These are phyloP conservation scores for Xiphias gladius DNA, from an alignment of 2,113 vertebrate species.

Conservation along the genomic window DNA sequence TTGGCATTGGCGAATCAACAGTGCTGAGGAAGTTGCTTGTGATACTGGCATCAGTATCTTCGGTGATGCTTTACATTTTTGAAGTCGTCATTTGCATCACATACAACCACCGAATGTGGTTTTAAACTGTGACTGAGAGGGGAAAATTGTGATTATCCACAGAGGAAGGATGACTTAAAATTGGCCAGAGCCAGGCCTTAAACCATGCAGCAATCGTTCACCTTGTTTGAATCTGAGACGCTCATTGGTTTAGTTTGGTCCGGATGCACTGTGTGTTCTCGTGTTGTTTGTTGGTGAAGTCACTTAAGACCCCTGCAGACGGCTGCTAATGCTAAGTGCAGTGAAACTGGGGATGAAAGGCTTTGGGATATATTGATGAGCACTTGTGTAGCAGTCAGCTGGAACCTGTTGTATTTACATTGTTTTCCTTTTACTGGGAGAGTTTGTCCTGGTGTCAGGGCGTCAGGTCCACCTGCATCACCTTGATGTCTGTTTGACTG, in stretches of 20 bases:
- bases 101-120: too few relatives aligned
- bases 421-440: not conserved
- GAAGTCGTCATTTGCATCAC: not conserved
- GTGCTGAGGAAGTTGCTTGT: not conserved
- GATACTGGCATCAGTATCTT: not conserved
- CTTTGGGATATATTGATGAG: constrained; percentile 22
- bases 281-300: constrained; percentile 20
- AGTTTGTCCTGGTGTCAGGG: not conserved
- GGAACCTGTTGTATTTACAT: not conserved
- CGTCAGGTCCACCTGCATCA: not conserved
- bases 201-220: accelerated
- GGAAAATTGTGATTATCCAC: not conserved
- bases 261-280: constrained; percentile 4
- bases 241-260: constrained; percentile 16
- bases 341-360: constrained; percentile 36
- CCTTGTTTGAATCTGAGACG: not conserved
- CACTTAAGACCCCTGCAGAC: constrained; percentile 30
- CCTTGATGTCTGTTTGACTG: not conserved
- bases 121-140: not conserved
- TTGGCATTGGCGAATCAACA: too few relatives aligned
- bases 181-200: not conserved
- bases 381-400: not conserved
- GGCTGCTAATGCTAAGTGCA: constrained; percentile 7
- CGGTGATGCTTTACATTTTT: too few relatives aligned
- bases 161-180: not conserved